Evolutionary conservation across 2,888 invertebrate genomes (phyloP).

Genomic region (Phengaris arion): DNA sequence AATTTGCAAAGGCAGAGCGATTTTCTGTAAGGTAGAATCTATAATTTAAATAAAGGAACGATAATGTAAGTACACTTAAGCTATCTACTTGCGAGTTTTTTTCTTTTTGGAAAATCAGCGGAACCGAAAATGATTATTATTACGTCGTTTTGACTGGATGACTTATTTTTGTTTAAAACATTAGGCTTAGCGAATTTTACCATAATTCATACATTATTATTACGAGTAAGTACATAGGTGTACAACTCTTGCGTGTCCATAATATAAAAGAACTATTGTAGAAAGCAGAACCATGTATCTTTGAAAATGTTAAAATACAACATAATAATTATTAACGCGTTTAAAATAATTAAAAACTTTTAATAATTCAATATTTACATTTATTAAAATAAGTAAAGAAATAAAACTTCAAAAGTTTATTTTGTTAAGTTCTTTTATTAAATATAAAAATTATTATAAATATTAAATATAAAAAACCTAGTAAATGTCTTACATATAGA

Average conservation of each 20-base stretch:
- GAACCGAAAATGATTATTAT: too few species aligned
- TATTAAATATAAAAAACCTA: too few species aligned
- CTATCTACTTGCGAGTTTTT: neutral
- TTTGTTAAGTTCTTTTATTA: neutral
- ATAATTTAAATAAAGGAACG: neutral
- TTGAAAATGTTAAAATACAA: neutral
- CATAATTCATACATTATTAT: neutral
- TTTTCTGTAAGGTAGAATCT: neutral
- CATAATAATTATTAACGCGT: neutral
- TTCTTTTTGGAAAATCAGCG: neutral
- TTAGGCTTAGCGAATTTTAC: neutral
- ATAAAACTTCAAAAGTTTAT: slow-evolving; percentile 7
- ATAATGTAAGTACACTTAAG: neutral
- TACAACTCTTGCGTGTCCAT: neutral
- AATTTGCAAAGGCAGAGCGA: neutral
- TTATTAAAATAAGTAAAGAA: neutral
- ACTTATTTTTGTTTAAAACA: too few species aligned
- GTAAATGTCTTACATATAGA: too few species aligned
- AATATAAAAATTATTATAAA: neutral
- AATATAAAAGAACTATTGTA: slow-evolving; percentile 11
- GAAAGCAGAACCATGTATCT: neutral
- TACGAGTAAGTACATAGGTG: too few species aligned
- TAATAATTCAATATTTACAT: neutral
- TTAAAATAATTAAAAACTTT: neutral
- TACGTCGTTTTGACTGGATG: too few species aligned